A percentile compares a stretch with the other conserved stretches of the same genome.
Evolutionary conservation across 2,888 invertebrate species (phyloP).

Genomic region (Macrosoma leucophasiata): DNA sequence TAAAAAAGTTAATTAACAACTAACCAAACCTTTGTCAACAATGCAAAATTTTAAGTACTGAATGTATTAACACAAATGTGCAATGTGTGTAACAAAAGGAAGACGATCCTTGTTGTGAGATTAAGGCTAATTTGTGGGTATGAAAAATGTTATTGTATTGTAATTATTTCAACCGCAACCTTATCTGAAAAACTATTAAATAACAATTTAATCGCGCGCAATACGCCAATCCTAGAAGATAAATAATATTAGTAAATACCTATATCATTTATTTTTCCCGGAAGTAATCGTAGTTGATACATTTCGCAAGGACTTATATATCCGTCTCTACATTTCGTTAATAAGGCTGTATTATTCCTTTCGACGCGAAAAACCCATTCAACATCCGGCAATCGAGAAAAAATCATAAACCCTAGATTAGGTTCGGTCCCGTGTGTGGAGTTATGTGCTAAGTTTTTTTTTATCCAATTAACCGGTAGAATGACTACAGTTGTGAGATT

Average conservation of each 20-base stretch:
- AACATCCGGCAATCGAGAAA: slow-evolving; percentile 28
- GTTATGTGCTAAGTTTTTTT: too few species aligned
- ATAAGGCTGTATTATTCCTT: slow-evolving; percentile 18
- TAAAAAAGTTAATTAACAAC: too few species aligned
- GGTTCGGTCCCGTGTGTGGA: slow-evolving; percentile 24
- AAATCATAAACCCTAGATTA: slow-evolving; percentile 20
- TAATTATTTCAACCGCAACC: slow-evolving; percentile 16
- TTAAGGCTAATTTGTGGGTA: slow-evolving; percentile 17
- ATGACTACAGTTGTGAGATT: too few species aligned
- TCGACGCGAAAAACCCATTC: slow-evolving; percentile 29
- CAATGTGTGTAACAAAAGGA: too few species aligned
- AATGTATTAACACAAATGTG: too few species aligned
- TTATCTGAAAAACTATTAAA: too few species aligned
- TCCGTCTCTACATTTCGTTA: too few species aligned
- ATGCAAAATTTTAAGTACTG: too few species aligned
- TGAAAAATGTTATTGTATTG: too few species aligned
- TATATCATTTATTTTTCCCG: slow-evolving; percentile 24
- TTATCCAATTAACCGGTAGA: too few species aligned
- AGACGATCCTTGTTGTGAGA: slow-evolving; percentile 4
- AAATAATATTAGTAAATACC: slow-evolving; percentile 1
- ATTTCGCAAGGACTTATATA: too few species aligned
- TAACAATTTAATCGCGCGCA: slow-evolving; percentile 8
- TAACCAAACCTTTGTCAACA: too few species aligned
- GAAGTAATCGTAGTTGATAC: slow-evolving; percentile 20
- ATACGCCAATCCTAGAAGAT: slow-evolving; percentile 10